A percentile compares a stretch with the other conserved stretches of the same genome.
phyloP scores from a whole-genome alignment of 2,888 invertebrate genomes.

The Drosophila mettleri region DNA sequence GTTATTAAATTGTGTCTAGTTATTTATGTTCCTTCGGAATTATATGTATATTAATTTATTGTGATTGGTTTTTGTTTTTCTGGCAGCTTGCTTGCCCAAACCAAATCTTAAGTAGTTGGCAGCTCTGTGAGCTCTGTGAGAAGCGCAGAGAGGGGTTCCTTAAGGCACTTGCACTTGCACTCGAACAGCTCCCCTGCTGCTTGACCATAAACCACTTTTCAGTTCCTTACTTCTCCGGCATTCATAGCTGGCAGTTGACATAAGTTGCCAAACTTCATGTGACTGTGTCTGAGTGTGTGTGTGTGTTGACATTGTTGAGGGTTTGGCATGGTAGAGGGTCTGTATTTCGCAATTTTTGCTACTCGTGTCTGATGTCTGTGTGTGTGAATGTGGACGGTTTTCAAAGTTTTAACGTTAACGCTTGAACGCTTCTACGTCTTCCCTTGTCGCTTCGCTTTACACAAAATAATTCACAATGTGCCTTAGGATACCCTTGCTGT shows the following conservation, averaged over 20 bases:
- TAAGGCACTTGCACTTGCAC: slow-evolving; percentile 72
- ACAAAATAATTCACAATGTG: slow-evolving; percentile 48
- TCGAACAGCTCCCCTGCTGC: slow-evolving; percentile 30
- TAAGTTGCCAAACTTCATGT: slow-evolving; percentile 33
- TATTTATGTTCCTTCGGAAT: slow-evolving; percentile 5
- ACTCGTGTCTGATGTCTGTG: slow-evolving; percentile 26
- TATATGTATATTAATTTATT: slow-evolving; percentile 5
- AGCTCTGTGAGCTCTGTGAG: slow-evolving; percentile 40
- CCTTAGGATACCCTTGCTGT: slow-evolving; percentile 30
- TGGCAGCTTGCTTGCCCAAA: slow-evolving; percentile 36
- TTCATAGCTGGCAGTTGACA: slow-evolving; percentile 27
- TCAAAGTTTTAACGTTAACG: slow-evolving; percentile 80
- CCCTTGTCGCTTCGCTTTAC: slow-evolving; percentile 50
- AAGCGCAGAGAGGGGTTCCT: slow-evolving; percentile 59
- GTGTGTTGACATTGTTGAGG: slow-evolving; percentile 8
- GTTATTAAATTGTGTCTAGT: slow-evolving; percentile 9
- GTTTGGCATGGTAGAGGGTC: slow-evolving; percentile 1
- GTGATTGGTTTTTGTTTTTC: background rate
- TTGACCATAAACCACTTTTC: slow-evolving; percentile 21
- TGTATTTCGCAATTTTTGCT: slow-evolving; percentile 11
- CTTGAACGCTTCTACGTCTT: slow-evolving; percentile 57
- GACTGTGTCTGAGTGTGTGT: slow-evolving; percentile 13
- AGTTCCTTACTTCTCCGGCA: slow-evolving; percentile 15
- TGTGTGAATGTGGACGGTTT: slow-evolving; percentile 83
- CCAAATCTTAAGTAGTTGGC: slow-evolving; percentile 11